Percentiles rank a stretch among this genome's conserved stretches.
phyloP scores from a whole-genome alignment of 23 tunicate genomes.

The Corella eumyota region DNA sequence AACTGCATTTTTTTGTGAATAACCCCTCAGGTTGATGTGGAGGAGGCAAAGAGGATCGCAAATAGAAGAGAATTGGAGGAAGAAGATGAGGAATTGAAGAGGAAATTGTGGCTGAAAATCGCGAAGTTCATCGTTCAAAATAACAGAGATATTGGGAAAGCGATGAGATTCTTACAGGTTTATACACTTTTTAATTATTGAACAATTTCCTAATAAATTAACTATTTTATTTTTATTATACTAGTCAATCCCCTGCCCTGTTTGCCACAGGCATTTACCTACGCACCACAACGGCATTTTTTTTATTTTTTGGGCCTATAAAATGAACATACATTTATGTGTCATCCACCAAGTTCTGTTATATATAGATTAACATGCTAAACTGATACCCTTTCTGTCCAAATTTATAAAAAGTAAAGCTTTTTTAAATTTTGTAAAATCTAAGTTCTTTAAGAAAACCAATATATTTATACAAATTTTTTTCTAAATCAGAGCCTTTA shows the following conservation, averaged over 20 bases:
- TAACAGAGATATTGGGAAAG: conserved; percentile 70
- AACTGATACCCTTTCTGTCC: no score
- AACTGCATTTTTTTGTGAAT: not conserved
- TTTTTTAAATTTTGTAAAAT: no score
- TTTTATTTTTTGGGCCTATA: no score
- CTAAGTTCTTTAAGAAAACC: no score
- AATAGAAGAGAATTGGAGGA: conserved; percentile 55
- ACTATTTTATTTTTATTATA: not conserved
- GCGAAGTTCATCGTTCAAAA: conserved; percentile 81
- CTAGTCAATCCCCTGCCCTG: not conserved
- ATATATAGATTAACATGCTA: no score
- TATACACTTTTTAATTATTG: not conserved
- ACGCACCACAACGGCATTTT: no score
- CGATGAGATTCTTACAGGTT: conserved; percentile 77
- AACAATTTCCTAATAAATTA: not conserved
- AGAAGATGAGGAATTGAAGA: conserved; percentile 67
- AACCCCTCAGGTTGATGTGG: conserved; percentile 54
- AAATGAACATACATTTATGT: no score
- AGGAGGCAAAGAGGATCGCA: conserved; percentile 71
- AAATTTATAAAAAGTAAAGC: no score
- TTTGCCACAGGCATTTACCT: no score
- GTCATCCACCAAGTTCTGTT: no score
- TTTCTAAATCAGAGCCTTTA: no score
- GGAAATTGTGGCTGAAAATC: conserved; percentile 80
- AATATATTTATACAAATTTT: no score